Conservation (phyloP, 2,888 invertebrate genomes). For the Chelonus formosanus region DNA sequence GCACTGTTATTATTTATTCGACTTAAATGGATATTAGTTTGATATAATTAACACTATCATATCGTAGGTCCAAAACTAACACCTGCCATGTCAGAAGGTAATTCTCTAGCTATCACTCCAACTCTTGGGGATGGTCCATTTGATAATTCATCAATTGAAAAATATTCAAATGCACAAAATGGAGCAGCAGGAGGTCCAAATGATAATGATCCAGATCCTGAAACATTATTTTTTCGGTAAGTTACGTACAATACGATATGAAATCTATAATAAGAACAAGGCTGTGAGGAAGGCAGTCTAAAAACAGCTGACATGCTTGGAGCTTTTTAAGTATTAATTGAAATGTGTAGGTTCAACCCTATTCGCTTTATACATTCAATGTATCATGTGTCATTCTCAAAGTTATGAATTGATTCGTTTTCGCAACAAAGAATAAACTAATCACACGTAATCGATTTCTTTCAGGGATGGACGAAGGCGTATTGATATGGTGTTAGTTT, state of each 20-base stretch:
- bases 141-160: slow-evolving; percentile 42
- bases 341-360: not conserved
- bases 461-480: slow-evolving; percentile 80
- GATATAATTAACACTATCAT: no score
- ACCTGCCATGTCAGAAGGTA: slow-evolving; percentile 48
- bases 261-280: slow-evolving; percentile 8
- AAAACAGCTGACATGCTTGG: not conserved
- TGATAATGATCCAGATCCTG: slow-evolving; percentile 52
- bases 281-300: slow-evolving; percentile 12
- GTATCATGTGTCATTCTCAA: not conserved
- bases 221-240: slow-evolving; percentile 60
- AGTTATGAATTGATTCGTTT: not conserved
- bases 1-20: no score
- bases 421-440: no score
- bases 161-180: slow-evolving; percentile 42
- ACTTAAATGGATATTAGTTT: no score
- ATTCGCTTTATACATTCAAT: slow-evolving; percentile 2
- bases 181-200: slow-evolving; percentile 40
- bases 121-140: slow-evolving; percentile 48
- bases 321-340: slow-evolving; percentile 21
- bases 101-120: slow-evolving; percentile 53
- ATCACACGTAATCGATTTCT: slow-evolving; percentile 2
- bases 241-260: not conserved
- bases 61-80: slow-evolving; percentile 55
- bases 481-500: slow-evolving; percentile 90